Conservation (phyloP, 2,797 vertebrate genomes). For the Syngnathus acus region DNA sequence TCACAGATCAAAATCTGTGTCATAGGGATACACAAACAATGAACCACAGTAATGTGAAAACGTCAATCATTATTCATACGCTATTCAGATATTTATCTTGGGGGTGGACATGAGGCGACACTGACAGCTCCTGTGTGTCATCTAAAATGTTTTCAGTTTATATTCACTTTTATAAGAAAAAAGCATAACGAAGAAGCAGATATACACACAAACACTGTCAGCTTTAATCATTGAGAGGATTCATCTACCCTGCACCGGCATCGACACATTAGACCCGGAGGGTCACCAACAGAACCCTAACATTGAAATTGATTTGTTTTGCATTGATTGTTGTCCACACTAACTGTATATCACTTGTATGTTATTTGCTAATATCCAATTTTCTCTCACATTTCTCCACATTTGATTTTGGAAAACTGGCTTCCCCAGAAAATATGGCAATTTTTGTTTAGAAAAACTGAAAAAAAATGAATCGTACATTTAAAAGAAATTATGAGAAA, state of each 20-base stretch:
- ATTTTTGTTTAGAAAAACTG: slow-evolving; percentile 11
- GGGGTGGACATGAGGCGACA: neutral
- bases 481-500: slow-evolving; percentile 43
- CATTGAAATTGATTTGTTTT: slow-evolving; percentile 56
- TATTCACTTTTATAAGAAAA: no score
- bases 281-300: slow-evolving; percentile 32
- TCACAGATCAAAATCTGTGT: no score
- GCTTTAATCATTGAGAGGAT: slow-evolving; percentile 1
- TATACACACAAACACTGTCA: slow-evolving; percentile 3
- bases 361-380: slow-evolving; percentile 35
- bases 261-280: slow-evolving; percentile 17
- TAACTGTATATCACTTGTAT: slow-evolving; percentile 20
- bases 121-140: neutral
- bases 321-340: slow-evolving; percentile 41
- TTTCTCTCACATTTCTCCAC: slow-evolving; percentile 2
- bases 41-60: no score
- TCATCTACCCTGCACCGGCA: slow-evolving; percentile 14
- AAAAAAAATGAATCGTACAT: slow-evolving; percentile 40
- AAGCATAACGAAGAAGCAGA: neutral
- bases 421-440: slow-evolving; percentile 24
- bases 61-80: no score
- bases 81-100: no score
- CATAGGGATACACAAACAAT: no score
- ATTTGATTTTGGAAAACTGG: slow-evolving; percentile 8
- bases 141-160: neutral